Conservation (phyloP, 2,888 invertebrate species). For the Rhogogaster chlorosoma region DNA sequence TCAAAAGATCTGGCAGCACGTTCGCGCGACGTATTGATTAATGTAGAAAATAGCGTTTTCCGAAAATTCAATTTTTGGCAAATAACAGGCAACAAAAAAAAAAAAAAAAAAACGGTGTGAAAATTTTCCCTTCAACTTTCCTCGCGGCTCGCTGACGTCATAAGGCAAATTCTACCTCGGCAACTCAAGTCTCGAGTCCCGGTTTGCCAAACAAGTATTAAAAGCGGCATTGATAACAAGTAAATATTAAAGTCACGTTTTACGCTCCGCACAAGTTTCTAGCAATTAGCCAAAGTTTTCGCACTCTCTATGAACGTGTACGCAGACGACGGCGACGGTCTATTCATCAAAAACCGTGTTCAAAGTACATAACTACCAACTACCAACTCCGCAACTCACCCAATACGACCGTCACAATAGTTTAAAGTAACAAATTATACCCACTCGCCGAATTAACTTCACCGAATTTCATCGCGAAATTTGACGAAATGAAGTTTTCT, state of each 20-base stretch:
- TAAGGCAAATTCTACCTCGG: neutral
- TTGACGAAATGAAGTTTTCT: neutral
- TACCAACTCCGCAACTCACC: neutral
- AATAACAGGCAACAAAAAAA: neutral
- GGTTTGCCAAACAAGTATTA: neutral
- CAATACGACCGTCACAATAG: slow-evolving; percentile 21
- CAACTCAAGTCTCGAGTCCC: neutral
- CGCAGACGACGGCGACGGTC: neutral
- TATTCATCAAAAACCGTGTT: slow-evolving; percentile 4
- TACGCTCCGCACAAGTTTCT: slow-evolving; percentile 12
- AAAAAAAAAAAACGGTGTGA: neutral
- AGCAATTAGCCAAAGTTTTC: slow-evolving; percentile 42
- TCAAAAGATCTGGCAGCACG: slow-evolving; percentile 25
- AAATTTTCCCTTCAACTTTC: neutral
- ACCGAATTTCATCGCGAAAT: neutral
- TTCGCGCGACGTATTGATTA: slow-evolving; percentile 37
- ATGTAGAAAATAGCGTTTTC: neutral
- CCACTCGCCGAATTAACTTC: neutral
- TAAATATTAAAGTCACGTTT: slow-evolving; percentile 39
- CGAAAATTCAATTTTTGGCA: neutral
- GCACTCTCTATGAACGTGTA: neutral
- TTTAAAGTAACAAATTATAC: neutral
- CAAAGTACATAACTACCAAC: slow-evolving; percentile 10
- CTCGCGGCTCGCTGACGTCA: neutral
- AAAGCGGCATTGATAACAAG: slow-evolving; percentile 25